A percentile compares a stretch with the other conserved stretches of the same genome.
These are phyloP conservation scores for Cantharis rufa DNA, from an alignment of 2,888 invertebrate species.

Conservation along the genomic window DNA sequence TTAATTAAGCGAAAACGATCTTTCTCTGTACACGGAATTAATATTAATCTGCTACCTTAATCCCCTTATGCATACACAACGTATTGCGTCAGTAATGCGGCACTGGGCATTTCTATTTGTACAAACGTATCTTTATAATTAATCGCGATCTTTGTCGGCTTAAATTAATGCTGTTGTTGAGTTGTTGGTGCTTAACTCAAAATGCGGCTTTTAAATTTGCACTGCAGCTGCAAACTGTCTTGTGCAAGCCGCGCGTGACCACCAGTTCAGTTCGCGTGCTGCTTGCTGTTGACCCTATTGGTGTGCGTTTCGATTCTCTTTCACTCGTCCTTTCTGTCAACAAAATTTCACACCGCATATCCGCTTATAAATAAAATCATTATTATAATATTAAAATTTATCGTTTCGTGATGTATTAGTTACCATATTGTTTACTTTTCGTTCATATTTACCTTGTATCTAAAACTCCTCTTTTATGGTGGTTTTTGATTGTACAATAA, in stretches of 20 bases:
- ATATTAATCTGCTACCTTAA: conserved; percentile 5
- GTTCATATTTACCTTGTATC: background rate
- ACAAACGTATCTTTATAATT: conserved; percentile 20
- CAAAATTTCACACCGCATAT: background rate
- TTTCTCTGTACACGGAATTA: background rate
- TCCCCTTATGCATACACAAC: background rate
- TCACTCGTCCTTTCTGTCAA: background rate
- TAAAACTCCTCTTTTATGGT: background rate
- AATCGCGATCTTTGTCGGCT: conserved; percentile 24
- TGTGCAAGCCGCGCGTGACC: conserved; percentile 24
- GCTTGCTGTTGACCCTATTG: conserved; percentile 5
- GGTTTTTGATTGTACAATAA: background rate
- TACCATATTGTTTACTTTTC: background rate
- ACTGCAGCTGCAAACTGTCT: conserved; percentile 17
- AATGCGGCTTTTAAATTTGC: conserved; percentile 25
- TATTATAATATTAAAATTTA: background rate
- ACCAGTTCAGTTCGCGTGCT: conserved; percentile 15
- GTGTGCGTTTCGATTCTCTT: background rate
- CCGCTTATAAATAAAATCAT: background rate
- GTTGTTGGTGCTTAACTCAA: conserved; percentile 8
- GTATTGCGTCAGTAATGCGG: background rate
- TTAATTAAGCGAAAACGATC: conserved; percentile 12
- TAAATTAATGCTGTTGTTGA: conserved; percentile 19
- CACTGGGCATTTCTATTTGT: conserved; percentile 12
- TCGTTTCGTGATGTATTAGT: background rate